Evolutionary conservation across 2,888 invertebrate species (phyloP), one percentile per base, ranked within the genome.

Genomic region (Stenotaenia linearis): DNA sequence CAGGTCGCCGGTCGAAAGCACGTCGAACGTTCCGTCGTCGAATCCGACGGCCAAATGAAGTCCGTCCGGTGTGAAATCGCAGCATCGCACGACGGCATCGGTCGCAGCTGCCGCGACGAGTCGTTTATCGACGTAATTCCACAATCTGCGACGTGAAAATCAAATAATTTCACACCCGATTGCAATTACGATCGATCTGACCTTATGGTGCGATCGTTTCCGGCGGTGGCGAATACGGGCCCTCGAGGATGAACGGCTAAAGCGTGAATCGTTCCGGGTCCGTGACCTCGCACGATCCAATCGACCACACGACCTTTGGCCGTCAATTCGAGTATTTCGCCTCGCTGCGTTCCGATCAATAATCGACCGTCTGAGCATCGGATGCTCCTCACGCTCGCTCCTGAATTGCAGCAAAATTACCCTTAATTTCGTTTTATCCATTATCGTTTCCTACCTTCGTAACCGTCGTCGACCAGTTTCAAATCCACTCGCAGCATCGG

Each of bases 191-290:
- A n/a, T n/a, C n/a, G n/a, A n/a, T n/a, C n/a, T n/a, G n/a, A n/a
- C n/a, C n/a, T 7, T 25, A 88, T 81, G 1, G 85, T 86, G 79
- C 84, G 84, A 82, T 88, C 87, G 82, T 87, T 87, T 79, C 86
- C 86, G 35, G 85, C 86, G 5, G 87, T 87, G 40, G 85, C 86
- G 82, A 85, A 86, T 75, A 84, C 81, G 6, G 83, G 82, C 80
- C 85, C 84, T 12, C 80, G 81, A 0, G 87, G 87, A 80, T 87
- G 87, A 1, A 84, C 83, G 18, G 84, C 84, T 77, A 88, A 82
- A n/a, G 87, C 88, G 87, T 87, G 87, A 1, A 87, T 77, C 82
- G 87, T 87, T 9, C 87, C 87, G 80, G 86, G 85, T 80, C 83
- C 83, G 82, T 87, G 88, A 12, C 88, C 87, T 85, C 87, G 83